phyloP scores from a whole-genome alignment of 2,888 invertebrate genomes.

The Melangyna quadrimaculata region DNA sequence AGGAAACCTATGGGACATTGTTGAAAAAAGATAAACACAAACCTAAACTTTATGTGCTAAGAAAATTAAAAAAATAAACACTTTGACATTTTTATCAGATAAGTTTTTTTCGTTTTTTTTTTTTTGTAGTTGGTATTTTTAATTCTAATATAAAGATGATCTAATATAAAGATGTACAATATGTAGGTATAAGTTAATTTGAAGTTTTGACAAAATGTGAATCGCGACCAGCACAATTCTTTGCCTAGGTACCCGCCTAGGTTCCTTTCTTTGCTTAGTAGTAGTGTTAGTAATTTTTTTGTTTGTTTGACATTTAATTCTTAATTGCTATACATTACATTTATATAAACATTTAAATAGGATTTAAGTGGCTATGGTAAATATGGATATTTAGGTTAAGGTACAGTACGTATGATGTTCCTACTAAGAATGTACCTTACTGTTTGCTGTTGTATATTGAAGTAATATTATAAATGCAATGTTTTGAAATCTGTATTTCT shows the following conservation, averaged over 20 bases:
- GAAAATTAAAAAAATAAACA: neutral
- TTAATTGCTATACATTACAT: conserved; percentile 40
- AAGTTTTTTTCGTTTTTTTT: neutral
- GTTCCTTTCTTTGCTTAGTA: conserved; percentile 67
- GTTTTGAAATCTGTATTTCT: neutral
- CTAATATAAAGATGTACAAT: too few relatives aligned
- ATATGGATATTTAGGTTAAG: neutral
- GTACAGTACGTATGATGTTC: neutral
- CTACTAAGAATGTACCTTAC: neutral
- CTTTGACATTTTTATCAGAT: neutral
- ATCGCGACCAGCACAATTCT: conserved; percentile 55
- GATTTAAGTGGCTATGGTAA: neutral
- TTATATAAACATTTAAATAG: neutral
- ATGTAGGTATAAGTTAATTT: neutral
- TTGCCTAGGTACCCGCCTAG: conserved; percentile 73
- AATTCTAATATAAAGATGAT: neutral
- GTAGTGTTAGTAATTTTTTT: conserved; percentile 64
- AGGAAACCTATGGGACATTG: conserved; percentile 6
- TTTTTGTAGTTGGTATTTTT: neutral
- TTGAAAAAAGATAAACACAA: neutral
- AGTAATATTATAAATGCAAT: neutral
- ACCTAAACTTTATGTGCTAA: neutral
- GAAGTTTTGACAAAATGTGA: conserved; percentile 9
- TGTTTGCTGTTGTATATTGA: neutral
- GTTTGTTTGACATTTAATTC: conserved; percentile 41